Conservation (phyloP, 2,113 vertebrate species). For the Xiphorhynchus elegans region DNA sequence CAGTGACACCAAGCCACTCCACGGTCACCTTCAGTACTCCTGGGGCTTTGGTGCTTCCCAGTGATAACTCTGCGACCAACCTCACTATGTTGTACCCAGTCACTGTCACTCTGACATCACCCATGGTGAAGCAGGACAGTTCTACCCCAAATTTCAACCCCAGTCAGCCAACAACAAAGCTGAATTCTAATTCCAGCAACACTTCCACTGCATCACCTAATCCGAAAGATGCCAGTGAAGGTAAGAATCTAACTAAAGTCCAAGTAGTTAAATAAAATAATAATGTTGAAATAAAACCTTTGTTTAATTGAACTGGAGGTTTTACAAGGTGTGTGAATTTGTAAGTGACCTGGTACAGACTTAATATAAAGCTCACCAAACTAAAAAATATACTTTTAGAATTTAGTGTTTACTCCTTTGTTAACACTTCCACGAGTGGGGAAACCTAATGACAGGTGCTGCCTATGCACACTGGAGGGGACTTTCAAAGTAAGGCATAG, state of each 20-base stretch:
- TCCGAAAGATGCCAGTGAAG: slow-evolving; percentile 29
- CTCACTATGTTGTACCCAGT: background rate
- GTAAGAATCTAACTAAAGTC: background rate
- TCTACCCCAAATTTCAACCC: background rate
- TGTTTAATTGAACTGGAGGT: background rate
- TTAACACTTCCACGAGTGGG: background rate
- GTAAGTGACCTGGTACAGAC: background rate
- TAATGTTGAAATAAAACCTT: background rate
- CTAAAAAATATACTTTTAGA: background rate
- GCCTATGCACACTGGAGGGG: background rate
- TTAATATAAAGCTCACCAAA: background rate
- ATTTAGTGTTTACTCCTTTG: background rate
- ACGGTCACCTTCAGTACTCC: background rate
- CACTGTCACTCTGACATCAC: background rate
- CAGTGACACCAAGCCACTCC: background rate
- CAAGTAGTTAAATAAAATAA: background rate
- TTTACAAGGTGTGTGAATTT: background rate
- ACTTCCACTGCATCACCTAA: slow-evolving; percentile 11
- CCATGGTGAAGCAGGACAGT: background rate
- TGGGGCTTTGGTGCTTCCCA: background rate
- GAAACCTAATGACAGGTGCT: background rate
- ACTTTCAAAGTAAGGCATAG: background rate
- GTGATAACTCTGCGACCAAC: background rate
- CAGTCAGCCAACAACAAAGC: slow-evolving; percentile 6
- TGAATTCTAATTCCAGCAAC: slow-evolving; percentile 28